Conservation (phyloP, 2,797 vertebrate species). For the Paratrypauchen microcephalus region DNA sequence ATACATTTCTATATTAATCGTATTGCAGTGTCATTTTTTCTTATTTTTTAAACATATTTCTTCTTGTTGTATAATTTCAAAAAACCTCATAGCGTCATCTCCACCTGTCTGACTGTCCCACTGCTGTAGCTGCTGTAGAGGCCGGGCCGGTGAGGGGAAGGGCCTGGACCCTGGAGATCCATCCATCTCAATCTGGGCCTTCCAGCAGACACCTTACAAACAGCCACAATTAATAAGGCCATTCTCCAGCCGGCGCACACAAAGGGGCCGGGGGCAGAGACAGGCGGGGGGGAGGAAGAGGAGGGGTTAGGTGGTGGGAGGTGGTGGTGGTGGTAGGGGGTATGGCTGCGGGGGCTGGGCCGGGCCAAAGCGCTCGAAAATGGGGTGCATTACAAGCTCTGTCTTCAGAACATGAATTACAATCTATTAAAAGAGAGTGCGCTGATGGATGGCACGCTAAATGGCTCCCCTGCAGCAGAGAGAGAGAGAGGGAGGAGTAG, state of each 20-base stretch:
- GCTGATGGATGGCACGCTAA: constrained; percentile 57
- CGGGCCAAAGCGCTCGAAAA: constrained; percentile 69
- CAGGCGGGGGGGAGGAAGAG: constrained; percentile 74
- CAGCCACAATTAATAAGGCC: constrained; percentile 86
- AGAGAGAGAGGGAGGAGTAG: neutral
- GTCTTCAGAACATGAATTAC: constrained; percentile 76
- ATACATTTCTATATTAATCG: too few relatives aligned
- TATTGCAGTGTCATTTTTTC: too few relatives aligned
- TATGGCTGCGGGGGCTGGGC: constrained; percentile 59
- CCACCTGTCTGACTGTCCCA: constrained; percentile 39
- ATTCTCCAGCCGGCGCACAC: constrained; percentile 81
- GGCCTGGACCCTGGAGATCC: constrained; percentile 78
- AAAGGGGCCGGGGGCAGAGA: constrained; percentile 82
- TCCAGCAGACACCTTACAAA: constrained; percentile 80
- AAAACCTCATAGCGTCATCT: constrained; percentile 49
- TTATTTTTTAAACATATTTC: neutral
- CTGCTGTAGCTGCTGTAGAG: constrained; percentile 66
- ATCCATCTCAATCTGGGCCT: constrained; percentile 84
- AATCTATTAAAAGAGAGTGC: constrained; percentile 68
- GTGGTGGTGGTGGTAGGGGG: constrained; percentile 11
- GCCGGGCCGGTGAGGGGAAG: constrained; percentile 33
- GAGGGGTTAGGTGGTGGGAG: constrained; percentile 35
- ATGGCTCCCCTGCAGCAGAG: constrained; percentile 36
- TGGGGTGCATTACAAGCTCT: constrained; percentile 77
- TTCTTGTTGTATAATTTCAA: neutral